Evolutionary conservation across 2,888 invertebrate species (phyloP).

Genomic region (Perithous albicinctus): DNA sequence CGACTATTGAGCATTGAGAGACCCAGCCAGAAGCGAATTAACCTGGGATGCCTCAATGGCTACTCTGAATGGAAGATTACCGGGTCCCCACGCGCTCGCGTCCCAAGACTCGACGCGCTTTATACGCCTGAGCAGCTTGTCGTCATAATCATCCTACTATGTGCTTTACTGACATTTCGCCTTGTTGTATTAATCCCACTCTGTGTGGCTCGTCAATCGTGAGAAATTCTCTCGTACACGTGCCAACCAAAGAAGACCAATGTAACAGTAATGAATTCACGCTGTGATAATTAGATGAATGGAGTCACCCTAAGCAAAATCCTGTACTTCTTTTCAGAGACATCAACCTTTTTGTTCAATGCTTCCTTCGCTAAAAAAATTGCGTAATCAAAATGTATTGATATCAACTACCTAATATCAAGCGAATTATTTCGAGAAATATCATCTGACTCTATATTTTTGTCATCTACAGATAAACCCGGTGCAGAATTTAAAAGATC

Average conservation of each 20-base stretch:
- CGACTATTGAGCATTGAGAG: constrained; percentile 68
- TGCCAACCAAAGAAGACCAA: constrained; percentile 30
- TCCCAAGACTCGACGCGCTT: constrained; percentile 63
- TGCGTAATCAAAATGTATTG: not conserved
- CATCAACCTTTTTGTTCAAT: not conserved
- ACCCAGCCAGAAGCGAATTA: constrained; percentile 77
- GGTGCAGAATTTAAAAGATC: not conserved
- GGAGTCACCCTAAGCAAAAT: constrained; percentile 29
- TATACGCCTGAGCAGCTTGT: constrained; percentile 56
- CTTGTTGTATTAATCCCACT: constrained; percentile 31
- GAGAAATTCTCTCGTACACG: constrained; percentile 57
- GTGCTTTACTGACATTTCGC: constrained; percentile 24
- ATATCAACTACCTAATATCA: not conserved
- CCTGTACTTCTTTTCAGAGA: not conserved
- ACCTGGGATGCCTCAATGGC: constrained; percentile 76
- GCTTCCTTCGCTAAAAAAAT: not conserved
- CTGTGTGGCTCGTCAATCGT: constrained; percentile 57
- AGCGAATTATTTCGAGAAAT: not conserved
- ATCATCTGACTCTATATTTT: not conserved
- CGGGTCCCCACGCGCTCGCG: constrained; percentile 46
- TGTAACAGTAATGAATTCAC: constrained; percentile 53
- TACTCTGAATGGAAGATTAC: constrained; percentile 78
- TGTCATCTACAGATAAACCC: not conserved
- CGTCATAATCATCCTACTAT: constrained; percentile 35
- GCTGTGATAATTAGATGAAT: constrained; percentile 57